Evolutionary conservation across 2,797 vertebrate species (phyloP), one percentile per base, ranked within the genome.

Genomic region (Toxotes lorentzi): DNA sequence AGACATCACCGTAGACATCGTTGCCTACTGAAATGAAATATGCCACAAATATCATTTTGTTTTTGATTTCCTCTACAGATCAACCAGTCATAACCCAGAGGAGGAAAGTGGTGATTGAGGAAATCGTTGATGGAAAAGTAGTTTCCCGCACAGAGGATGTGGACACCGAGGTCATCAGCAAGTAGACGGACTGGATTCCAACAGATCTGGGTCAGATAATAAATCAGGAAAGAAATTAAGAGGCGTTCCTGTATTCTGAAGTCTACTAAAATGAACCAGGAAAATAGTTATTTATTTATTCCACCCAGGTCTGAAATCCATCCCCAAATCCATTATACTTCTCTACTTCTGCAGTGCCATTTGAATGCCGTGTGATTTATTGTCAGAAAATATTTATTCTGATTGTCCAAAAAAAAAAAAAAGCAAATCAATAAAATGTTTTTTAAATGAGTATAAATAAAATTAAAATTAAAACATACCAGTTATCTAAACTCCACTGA

Each of bases 91-190:
- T 83, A 82, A 95, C 94, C 45, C 95, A 95, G 85, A 95, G 96
- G 73, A 96, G 90, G 50, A 96, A 90, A 88, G 95, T 96, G 3
- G 95, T 97, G 73, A 87, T 96, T 0, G 97, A 98, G 90, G 96
- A 98, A 78, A 85, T 97, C 0, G 47, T 98, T 4, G 94, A 98
- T 11, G 97, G 97, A 35, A 92, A 93, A 74, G 96, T 98, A 51
- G 93, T 98, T 8, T 94, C 93, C 14, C 90, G 90, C 73, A 91
- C 57, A 4, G 94, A 94, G 48, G 92, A 95, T 0, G 76, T 90
- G 57, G 88, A 85, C 30, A 21, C 83, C 0, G 57, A 86, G 17
- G 0, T 90, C 24, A 0, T 93, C 54, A 78, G 27, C 2, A 62
- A 82, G 2, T 87, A 89, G 60, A 67, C 24, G 4, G 24, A 41